A percentile compares a stretch with the other conserved stretches of the same genome.
These are phyloP conservation scores for Papilio helenus DNA, from an alignment of 1,140 invertebrate genomes.

Conservation along the genomic window DNA sequence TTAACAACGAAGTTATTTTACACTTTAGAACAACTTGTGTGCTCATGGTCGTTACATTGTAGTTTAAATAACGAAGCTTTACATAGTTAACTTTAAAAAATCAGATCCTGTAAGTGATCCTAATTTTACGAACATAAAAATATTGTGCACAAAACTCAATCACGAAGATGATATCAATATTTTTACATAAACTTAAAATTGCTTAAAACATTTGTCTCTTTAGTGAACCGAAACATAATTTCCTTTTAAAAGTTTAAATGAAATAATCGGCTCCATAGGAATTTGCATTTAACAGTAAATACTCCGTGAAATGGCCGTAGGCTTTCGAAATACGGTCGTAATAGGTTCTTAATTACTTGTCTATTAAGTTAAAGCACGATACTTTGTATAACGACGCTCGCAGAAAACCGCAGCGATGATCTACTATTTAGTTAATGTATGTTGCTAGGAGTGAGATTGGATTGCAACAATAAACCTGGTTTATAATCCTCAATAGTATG, in stretches of 20 bases:
- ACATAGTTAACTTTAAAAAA: not conserved
- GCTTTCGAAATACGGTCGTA: slow-evolving; percentile 37
- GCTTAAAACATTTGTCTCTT: not conserved
- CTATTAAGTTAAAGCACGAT: slow-evolving; percentile 32
- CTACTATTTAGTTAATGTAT: slow-evolving; percentile 50
- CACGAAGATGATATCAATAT: not conserved
- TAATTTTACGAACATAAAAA: too few relatives aligned
- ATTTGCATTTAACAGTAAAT: slow-evolving; percentile 34
- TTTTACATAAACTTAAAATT: not conserved
- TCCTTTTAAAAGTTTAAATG: slow-evolving; percentile 6
- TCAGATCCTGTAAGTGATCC: not conserved
- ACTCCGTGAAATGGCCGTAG: slow-evolving; percentile 26
- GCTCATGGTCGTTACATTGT: not conserved
- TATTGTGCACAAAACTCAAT: too few relatives aligned
- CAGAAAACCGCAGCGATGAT: slow-evolving; percentile 31
- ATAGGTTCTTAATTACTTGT: slow-evolving; percentile 36
- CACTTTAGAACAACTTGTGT: not conserved
- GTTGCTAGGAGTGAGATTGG: slow-evolving; percentile 56
- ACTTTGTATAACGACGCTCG: slow-evolving; percentile 16
- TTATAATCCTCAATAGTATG: slow-evolving; percentile 65
- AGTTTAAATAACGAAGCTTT: not conserved
- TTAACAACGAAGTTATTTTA: not conserved
- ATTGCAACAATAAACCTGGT: slow-evolving; percentile 67
- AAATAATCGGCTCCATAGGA: not conserved
- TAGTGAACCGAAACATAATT: not conserved